Evolutionary conservation across 2,113 vertebrate species (phyloP), one percentile per base, ranked within the genome.

Genomic region (Platycercus adscitus): DNA sequence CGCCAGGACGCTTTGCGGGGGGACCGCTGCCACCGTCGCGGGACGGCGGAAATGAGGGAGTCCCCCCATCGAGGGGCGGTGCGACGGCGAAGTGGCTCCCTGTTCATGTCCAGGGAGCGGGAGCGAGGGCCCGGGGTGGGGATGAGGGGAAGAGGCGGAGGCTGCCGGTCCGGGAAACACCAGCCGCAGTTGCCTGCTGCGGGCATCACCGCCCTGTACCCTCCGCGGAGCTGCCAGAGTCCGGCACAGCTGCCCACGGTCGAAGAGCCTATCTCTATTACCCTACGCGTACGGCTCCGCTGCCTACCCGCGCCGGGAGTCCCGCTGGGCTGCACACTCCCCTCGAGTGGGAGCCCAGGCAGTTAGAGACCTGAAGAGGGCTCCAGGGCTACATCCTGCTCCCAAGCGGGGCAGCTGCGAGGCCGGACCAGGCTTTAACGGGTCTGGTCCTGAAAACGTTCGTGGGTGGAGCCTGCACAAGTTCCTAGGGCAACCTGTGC

Each of bases 71-170:
- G n/a, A 50, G 35, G 63, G 25, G 11, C 43, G 4, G 75, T 19
- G n/a, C 6, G 4, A 13, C 2, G 8, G 28, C 17, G 4, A 6
- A 11, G 63, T 2, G 2, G 61, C 16, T 84, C 50, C 29, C 20
- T 6, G 7, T 28, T 64, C 89, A 6, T 8, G 18, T 53, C 80
- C 39, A 53, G 11, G 13, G 5, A 43, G 17, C 3, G 6, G n/a
- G 17, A 23, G n/a, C 5, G 24, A 13, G 37, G 4, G 17, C 19
- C 24, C 24, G 13, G 4, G 17, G 11, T 8, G 7, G 55, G 28
- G 17, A 25, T 10, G 16, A 56, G 23, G 9, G 15, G 25, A 4
- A 6, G 33, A 46, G 44, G 6, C 24, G 28, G 7, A 33, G 12
- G 37, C 39, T 50, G 58, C 15, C 13, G 23, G 33, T 18, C 5